These are phyloP conservation scores for Pardalotus punctatus DNA, from an alignment of 2,113 vertebrate genomes.

Conservation along the genomic window DNA sequence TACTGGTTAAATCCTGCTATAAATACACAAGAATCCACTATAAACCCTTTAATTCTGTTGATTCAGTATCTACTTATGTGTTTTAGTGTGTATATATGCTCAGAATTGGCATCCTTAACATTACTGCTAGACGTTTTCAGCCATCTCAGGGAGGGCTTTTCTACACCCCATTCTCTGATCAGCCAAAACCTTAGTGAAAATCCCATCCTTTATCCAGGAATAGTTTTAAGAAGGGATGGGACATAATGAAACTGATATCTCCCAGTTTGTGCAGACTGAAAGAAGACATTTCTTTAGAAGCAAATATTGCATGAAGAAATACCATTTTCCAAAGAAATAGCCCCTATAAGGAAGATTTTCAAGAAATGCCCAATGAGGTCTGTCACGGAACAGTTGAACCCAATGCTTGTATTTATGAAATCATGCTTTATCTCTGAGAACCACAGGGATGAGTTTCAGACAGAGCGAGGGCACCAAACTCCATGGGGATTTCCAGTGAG, in stretches of 20 bases:
- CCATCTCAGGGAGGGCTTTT: background rate
- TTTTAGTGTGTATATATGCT: background rate
- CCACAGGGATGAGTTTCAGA: background rate
- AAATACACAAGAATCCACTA: background rate
- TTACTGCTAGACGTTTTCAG: background rate
- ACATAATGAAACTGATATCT: background rate
- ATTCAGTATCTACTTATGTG: background rate
- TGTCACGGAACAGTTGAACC: background rate
- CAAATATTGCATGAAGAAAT: background rate
- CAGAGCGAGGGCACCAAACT: background rate
- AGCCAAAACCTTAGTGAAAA: background rate
- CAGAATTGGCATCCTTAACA: background rate
- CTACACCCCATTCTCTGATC: background rate
- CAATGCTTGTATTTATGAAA: background rate
- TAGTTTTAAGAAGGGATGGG: background rate
- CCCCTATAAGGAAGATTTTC: background rate
- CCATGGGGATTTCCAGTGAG: rapidly evolving
- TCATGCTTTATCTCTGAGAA: background rate
- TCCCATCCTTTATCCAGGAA: background rate
- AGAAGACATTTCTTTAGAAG: background rate
- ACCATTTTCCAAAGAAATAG: background rate
- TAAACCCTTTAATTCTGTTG: background rate
- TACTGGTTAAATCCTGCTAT: background rate
- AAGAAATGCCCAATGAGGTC: background rate
- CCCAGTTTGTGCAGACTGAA: background rate